Evolutionary conservation across 2,888 invertebrate genomes (phyloP), one percentile per base, ranked within the genome.

Genomic region (Amblyjoppa proteus): DNA sequence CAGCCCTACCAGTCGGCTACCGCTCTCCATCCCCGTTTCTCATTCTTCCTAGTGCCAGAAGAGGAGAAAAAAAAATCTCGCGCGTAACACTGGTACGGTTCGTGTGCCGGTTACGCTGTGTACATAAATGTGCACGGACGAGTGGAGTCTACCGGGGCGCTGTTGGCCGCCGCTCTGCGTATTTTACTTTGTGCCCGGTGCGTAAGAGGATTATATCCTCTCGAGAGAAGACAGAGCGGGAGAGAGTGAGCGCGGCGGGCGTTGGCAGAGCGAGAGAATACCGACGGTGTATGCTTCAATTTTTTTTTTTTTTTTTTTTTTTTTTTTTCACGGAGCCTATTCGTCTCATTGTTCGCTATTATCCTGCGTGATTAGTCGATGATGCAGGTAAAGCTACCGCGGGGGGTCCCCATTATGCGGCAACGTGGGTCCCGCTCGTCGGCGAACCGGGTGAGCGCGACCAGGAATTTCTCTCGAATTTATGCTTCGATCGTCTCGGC

Each of bases 341-440:
- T 77, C 69, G 74, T 64, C 66, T 73, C 89, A 93, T 93, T 93
- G 93, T 93, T 92, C 91, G 85, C 91, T 91, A 93, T 93, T 93
- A 93, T 93, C 92, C 93, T 92, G 92, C 91, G 92, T 93, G 94
- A 94, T 94, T 94, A 94, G 94, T 92, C 93, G 93, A 93, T 94
- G 93, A 94, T 93, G 94, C 94, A 94, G 94, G 94, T 93, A 94
- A 91, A 94, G 93, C 93, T 92, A 88, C 94, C 91, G 92, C 93
- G 91, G 94, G 94, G 93, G 94, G 94, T 93, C 93, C 74, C 91
- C 90, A 92, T 93, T 93, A 92, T 89, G 82, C 80, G 68, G 75
- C 82, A 87, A 84, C 85, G 80, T 76, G 77, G 83, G 77, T 83
- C 89, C 89, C 91, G 81, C 83, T 90, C 89, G 90, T 84, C 87